Base-by-base conservation (phyloP, 2,888 invertebrate species). In the Mythimna impura region DNA sequence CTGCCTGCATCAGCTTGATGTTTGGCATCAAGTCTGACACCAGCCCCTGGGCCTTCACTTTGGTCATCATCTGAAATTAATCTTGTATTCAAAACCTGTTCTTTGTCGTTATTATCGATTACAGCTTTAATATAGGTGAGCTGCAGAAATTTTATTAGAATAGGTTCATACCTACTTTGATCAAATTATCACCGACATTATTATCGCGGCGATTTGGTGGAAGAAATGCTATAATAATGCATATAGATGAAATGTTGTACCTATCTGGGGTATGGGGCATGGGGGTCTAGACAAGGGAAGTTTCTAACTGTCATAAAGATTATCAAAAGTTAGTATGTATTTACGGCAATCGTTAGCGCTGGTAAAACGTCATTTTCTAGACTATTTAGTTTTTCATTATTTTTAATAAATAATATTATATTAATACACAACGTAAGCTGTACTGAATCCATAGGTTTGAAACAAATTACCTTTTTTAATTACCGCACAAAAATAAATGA, bases 11-110 rank as follows among this genome's bases (percentile, higher is more conserved):
- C 78, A 98, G 91, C 86, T 97, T 97, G 88, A 98, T 98, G 89
- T 98, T 98, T 60, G 98, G 98, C 97, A 98, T 97, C 88, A 98
- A 96, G 92, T 98, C 98, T 91, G 98, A 97, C 95, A 98, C 98
- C 66, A 98, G 97, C 93, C 98, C 98, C 89, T 93, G 94, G 34
- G 93, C 86, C 85, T 95, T 96, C 83, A 89, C 89, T 89, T 94
- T 96, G 76, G 88, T 91, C 94, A 96, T 94, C 96, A 96, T 96
- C 96, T 96, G 89, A 4, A 81, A 86, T 40, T 88, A 91, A 76
- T 88, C 10, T 14, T 34, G 1, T 14, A 7, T 68, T 0, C 14
- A 47, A 25, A 60, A 63, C 57, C 14, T 30, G 12, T 47, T 65
- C 17, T 5, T 14, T n/a, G 12, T 22, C 36, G 6, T 6, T 54